Percentiles rank a stretch among this genome's conserved stretches.
phyloP scores from a whole-genome alignment of 92 coral and sea anemone species.

The Porites cylindrica region DNA sequence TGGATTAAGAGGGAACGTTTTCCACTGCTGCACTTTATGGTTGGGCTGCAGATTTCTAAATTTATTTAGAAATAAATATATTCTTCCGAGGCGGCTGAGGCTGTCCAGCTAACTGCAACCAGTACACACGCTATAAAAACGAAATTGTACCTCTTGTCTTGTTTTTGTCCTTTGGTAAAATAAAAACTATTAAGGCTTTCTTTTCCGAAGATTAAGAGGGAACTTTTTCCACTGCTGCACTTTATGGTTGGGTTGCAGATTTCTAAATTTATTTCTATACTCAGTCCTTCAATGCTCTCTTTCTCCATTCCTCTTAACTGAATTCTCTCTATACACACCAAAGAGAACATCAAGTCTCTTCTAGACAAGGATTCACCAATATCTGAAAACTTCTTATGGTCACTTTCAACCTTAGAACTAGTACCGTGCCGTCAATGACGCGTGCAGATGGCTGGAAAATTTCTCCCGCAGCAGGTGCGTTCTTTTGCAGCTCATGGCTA shows the following conservation, averaged over 20 bases:
- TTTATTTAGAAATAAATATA: neutral
- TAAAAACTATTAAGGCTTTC: no score
- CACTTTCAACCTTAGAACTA: constrained; percentile 48
- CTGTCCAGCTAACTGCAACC: no score
- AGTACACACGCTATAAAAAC: no score
- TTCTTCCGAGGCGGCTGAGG: no score
- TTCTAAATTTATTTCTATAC: constrained; percentile 46
- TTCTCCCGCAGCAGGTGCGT: constrained; percentile 39
- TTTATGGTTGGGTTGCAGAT: constrained; percentile 38
- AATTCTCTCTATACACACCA: constrained; percentile 52
- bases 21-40: constrained; percentile 27
- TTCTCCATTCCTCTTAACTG: constrained; percentile 37
- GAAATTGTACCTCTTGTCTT: no score
- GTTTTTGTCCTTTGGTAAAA: no score
- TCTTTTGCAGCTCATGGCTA: no score
- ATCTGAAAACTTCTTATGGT: neutral
- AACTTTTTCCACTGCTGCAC: neutral
- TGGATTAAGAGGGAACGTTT: no score
- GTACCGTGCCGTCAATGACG: constrained; percentile 53
- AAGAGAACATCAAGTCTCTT: constrained; percentile 45
- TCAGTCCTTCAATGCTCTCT: neutral
- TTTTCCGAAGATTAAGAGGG: no score
- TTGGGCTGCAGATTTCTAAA: constrained; percentile 47
- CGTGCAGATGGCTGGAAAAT: constrained; percentile 42
- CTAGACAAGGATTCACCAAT: neutral